Evolutionary conservation across 2,888 invertebrate species (phyloP).

Genomic region (Eristalis intricaria): DNA sequence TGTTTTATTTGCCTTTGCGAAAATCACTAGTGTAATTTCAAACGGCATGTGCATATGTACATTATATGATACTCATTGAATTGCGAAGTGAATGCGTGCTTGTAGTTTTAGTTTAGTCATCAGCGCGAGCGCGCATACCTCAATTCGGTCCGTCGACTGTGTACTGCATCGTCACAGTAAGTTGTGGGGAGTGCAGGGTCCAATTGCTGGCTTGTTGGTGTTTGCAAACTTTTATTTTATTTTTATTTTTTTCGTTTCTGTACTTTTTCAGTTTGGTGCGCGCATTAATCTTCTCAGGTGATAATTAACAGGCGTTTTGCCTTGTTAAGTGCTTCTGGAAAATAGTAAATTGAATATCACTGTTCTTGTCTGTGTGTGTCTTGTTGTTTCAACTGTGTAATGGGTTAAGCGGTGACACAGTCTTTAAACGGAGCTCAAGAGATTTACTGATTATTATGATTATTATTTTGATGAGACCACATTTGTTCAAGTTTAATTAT

Average conservation of each 20-base stretch:
- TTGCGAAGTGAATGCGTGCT: conserved; percentile 44
- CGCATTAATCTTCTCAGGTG: conserved; percentile 74
- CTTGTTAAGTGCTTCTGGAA: conserved; percentile 73
- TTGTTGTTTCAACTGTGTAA: conserved; percentile 38
- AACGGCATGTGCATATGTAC: conserved; percentile 17
- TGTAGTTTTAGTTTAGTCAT: conserved; percentile 35
- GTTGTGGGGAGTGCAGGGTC: conserved; percentile 44
- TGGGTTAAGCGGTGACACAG: conserved; percentile 65
- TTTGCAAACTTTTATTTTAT: conserved; percentile 20
- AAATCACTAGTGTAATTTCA: conserved; percentile 44
- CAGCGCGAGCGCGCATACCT: conserved; percentile 35
- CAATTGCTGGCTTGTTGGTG: conserved; percentile 61
- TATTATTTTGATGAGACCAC: conserved; percentile 5
- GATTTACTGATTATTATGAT: conserved; percentile 56
- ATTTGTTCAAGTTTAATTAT: neutral
- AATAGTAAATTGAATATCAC: conserved; percentile 71
- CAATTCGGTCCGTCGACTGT: conserved; percentile 18
- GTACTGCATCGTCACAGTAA: conserved; percentile 13
- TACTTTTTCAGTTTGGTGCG: conserved; percentile 70
- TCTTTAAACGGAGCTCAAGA: conserved; percentile 37
- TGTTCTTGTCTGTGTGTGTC: conserved; percentile 42
- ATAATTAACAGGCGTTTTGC: conserved; percentile 74
- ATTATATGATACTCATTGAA: conserved; percentile 27
- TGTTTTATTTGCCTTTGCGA: conserved; percentile 11
- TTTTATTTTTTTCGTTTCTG: conserved; percentile 30